Base-by-base conservation (phyloP, 2,113 vertebrate genomes). In the Neotragus moschatus region DNA sequence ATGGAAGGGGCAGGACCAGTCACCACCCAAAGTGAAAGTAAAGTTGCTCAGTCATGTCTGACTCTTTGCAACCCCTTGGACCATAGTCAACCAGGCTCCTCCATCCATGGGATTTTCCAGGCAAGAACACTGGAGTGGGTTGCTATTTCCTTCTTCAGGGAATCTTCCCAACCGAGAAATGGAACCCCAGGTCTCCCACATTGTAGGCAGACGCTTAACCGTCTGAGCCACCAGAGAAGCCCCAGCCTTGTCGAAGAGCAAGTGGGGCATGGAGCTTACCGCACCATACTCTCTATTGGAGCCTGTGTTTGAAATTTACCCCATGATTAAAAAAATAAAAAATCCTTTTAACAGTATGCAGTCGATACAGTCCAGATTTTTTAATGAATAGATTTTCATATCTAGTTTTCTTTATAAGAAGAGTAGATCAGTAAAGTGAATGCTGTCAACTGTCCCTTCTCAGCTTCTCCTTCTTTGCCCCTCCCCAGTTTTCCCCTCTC, bases 381-480 rank as follows among this genome's bases (percentile, higher is more conserved):
- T 56, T 30, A 82, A 58, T 9, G 26, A 94, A 7, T 1, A 82
- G 30, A 33, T 26, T 39, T 91, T 61, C 16, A 1, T 21, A 28
- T 56, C 5, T 51, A 58, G n/a, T 89, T 88, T 96, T 91, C 45
- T 33, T 43, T 86, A 28, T 30, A 51, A 73, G 47, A 61, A 96
- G 56, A 79, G 26, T 9, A 36, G 70, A 21, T 56, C 77, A 25
- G 84, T 47, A 60, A 84, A 79, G 56, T 47, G 0, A 13, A 8
- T 25, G 12, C 28, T 33, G 9, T 33, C 45, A 49, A 0, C 77
- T 81, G 30, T n/a, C 79, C 10, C 16, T 7, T 26, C 39, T 58
- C 25, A 25, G 49, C 53, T 26, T 61, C 39, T 58, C 30, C 30
- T 45, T 77, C 36, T 90, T 30, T 81, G 17, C 3, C 17, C 10